A percentile compares a stretch with the other conserved stretches of the same genome.
Evolutionary conservation across 2,888 invertebrate species (phyloP).

Genomic region (Latheticus oryzae): DNA sequence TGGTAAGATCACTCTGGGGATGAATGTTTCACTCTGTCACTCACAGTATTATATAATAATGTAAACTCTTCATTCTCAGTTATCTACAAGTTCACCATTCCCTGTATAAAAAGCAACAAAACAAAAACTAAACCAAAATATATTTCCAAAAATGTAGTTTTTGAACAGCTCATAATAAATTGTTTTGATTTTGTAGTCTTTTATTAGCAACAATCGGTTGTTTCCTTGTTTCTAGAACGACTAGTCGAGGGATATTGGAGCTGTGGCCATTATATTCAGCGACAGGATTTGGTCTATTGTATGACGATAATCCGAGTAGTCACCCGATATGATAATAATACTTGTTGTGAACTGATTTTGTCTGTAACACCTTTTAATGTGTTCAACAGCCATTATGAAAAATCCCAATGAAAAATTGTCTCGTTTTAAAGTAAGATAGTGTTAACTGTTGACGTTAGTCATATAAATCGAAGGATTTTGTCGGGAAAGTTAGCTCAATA

Average conservation of each 20-base stretch:
- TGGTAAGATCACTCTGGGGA: constrained; percentile 42
- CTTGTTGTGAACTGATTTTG: constrained; percentile 28
- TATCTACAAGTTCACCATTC: constrained; percentile 37
- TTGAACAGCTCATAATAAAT: too few relatives aligned
- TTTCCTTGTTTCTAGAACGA: constrained; percentile 37
- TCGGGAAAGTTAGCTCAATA: constrained; percentile 46
- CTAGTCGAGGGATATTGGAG: constrained; percentile 44
- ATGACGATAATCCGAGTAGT: constrained; percentile 40
- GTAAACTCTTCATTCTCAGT: constrained; percentile 40
- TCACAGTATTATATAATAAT: constrained; percentile 38
- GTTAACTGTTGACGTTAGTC: constrained; percentile 52
- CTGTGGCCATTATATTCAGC: constrained; percentile 38
- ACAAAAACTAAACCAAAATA: not conserved
- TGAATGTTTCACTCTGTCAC: constrained; percentile 42
- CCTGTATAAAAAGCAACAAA: constrained; percentile 9
- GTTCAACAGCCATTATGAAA: too few relatives aligned
- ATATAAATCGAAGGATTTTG: constrained; percentile 52
- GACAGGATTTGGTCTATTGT: constrained; percentile 46
- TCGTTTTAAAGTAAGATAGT: constrained; percentile 51
- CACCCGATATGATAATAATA: constrained; percentile 41
- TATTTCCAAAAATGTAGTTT: not conserved
- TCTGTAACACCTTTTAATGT: too few relatives aligned
- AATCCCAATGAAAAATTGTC: too few relatives aligned
- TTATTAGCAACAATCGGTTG: constrained; percentile 42
- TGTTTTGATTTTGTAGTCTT: constrained; percentile 10